phyloP scores from a whole-genome alignment of 2,113 vertebrate genomes.

The Chrysochloris asiatica region DNA sequence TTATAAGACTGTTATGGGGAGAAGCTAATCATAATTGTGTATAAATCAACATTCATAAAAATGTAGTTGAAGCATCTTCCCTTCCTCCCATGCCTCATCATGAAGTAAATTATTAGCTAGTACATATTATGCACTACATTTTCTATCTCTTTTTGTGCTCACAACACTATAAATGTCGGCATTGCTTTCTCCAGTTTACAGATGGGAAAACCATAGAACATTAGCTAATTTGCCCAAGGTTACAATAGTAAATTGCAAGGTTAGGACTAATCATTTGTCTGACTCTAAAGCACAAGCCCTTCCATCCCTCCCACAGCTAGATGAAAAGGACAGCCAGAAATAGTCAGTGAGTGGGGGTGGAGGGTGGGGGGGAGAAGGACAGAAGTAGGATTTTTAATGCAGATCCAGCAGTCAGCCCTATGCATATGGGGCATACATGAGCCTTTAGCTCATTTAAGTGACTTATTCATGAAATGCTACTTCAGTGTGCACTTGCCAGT shows the following conservation, averaged over 20 bases:
- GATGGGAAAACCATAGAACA: neutral
- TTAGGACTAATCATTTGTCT: neutral
- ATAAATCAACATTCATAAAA: conserved; percentile 39
- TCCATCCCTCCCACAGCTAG: neutral
- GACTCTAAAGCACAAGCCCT: neutral
- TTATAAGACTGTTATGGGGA: conserved; percentile 32
- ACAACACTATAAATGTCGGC: neutral
- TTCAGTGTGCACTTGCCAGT: neutral
- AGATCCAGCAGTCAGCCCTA: neutral
- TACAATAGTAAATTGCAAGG: neutral
- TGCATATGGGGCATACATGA: neutral
- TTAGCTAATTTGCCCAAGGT: conserved; percentile 6
- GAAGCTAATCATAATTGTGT: neutral
- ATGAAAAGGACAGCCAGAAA: neutral
- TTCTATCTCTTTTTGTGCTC: conserved; percentile 13
- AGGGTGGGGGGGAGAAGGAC: neutral
- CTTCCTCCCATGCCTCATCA: neutral
- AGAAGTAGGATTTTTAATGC: neutral
- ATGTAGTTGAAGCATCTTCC: neutral
- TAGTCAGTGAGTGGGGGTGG: neutral
- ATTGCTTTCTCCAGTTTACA: conserved; percentile 2
- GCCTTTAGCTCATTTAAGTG: neutral
- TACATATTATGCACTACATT: neutral
- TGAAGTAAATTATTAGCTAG: conserved; percentile 44
- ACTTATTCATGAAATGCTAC: conserved; percentile 1